Conservation (phyloP, 2,797 vertebrate genomes). For the Australoheros facetus region DNA sequence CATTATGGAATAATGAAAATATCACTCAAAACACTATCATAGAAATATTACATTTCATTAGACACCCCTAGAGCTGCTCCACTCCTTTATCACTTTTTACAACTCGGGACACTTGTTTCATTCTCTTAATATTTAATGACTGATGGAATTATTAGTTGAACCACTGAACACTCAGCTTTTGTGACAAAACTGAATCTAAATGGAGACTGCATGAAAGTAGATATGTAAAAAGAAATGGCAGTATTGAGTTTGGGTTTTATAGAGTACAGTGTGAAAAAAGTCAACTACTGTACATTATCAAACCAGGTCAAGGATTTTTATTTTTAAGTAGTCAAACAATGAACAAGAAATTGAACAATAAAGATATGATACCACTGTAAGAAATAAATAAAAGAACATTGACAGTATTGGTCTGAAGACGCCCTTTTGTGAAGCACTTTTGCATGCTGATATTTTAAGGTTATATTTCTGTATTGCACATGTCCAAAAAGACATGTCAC, state of each 20-base stretch:
- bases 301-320: background rate
- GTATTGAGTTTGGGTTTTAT: background rate
- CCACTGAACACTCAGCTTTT: slow-evolving; percentile 36
- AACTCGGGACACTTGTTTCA: slow-evolving; percentile 56
- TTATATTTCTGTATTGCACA: background rate
- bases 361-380: background rate
- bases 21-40: slow-evolving; percentile 69
- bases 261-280: background rate
- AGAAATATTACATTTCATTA: slow-evolving; percentile 70
- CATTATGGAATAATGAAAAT: slow-evolving; percentile 74
- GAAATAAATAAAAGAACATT: background rate
- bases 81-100: slow-evolving; percentile 49
- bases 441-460: background rate
- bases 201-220: background rate
- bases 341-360: background rate
- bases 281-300: slow-evolving; percentile 1
- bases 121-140: slow-evolving; percentile 71
- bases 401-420: slow-evolving; percentile 1
- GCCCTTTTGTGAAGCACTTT: slow-evolving; percentile 3
- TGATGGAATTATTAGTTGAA: slow-evolving; percentile 53
- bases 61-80: slow-evolving; percentile 45
- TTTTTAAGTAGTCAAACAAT: slow-evolving; percentile 12
- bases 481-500: background rate
- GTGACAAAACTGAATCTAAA: slow-evolving; percentile 34
- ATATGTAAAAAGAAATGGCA: slow-evolving; percentile 20